phyloP scores from a whole-genome alignment of 2,888 invertebrate species.

The Nematopogon swammerdamellus region DNA sequence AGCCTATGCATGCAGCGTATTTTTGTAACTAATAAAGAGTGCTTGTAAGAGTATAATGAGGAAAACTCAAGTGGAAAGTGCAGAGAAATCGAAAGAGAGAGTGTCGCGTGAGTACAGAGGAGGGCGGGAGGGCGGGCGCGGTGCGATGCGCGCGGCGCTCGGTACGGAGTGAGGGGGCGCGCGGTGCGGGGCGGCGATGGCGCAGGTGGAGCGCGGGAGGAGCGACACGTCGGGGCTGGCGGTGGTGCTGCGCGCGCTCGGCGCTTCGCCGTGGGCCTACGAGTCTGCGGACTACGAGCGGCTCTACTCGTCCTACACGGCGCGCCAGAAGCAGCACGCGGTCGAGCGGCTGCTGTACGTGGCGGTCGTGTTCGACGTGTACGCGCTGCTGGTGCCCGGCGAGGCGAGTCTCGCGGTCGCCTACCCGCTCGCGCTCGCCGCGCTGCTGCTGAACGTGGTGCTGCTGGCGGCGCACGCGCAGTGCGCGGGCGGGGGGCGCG shows the following conservation, averaged over 20 bases:
- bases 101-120: not conserved
- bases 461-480: slow-evolving; percentile 23
- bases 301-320: slow-evolving; percentile 36
- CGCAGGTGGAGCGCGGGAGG: slow-evolving; percentile 38
- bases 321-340: slow-evolving; percentile 36
- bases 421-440: slow-evolving; percentile 24
- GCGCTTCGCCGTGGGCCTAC: slow-evolving; percentile 20
- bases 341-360: slow-evolving; percentile 33
- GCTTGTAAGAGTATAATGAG: too few relatives aligned
- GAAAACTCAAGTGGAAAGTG: too few relatives aligned
- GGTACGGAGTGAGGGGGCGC: slow-evolving; percentile 23
- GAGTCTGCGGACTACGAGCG: slow-evolving; percentile 19
- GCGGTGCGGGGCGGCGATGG: slow-evolving; percentile 23
- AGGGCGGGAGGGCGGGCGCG: slow-evolving; percentile 23
- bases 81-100: too few relatives aligned
- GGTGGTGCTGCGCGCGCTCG: slow-evolving; percentile 15
- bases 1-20: too few relatives aligned
- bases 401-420: slow-evolving; percentile 31
- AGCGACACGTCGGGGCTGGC: slow-evolving; percentile 20
- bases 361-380: slow-evolving; percentile 33
- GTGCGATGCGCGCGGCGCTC: slow-evolving; percentile 25
- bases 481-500: slow-evolving; percentile 30
- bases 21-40: too few relatives aligned
- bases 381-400: slow-evolving; percentile 35
- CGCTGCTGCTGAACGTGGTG: slow-evolving; percentile 22